phyloP scores from a whole-genome alignment of 2,113 vertebrate species.

The Uria lomvia region DNA sequence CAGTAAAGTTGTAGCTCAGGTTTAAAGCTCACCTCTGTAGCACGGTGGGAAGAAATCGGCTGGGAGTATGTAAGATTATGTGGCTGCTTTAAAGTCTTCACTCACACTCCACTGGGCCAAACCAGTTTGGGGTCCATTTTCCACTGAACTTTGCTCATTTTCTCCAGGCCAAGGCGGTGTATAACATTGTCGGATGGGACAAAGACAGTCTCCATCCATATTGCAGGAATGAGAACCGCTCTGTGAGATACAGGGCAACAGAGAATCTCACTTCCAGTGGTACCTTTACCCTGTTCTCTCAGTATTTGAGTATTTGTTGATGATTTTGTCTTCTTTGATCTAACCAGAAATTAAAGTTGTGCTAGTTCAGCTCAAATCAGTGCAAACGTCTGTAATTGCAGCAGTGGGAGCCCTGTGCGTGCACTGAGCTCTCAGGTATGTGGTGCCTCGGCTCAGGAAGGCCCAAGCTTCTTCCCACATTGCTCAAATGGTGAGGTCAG shows the following conservation, averaged over 20 bases:
- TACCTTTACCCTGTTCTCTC: neutral
- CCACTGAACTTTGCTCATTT: neutral
- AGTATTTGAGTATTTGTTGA: neutral
- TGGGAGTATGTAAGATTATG: neutral
- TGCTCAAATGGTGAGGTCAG: neutral
- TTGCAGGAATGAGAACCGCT: neutral
- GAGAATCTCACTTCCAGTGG: neutral
- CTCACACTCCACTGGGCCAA: neutral
- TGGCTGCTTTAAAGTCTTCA: neutral
- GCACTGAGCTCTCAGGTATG: neutral
- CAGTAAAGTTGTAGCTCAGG: neutral
- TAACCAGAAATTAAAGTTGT: neutral
- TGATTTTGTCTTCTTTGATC: neutral
- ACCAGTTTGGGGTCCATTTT: neutral
- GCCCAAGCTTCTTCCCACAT: neutral
- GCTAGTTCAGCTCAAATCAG: neutral
- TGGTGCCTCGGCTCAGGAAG: neutral
- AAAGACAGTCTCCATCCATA: neutral
- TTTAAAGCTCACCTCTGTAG: neutral
- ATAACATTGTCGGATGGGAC: neutral
- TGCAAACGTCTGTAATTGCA: neutral
- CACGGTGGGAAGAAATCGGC: neutral
- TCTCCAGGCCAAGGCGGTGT: neutral
- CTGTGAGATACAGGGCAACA: neutral
- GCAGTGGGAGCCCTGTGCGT: neutral